Base-by-base conservation (phyloP, 2,113 vertebrate species). In the Narcine bancroftii region DNA sequence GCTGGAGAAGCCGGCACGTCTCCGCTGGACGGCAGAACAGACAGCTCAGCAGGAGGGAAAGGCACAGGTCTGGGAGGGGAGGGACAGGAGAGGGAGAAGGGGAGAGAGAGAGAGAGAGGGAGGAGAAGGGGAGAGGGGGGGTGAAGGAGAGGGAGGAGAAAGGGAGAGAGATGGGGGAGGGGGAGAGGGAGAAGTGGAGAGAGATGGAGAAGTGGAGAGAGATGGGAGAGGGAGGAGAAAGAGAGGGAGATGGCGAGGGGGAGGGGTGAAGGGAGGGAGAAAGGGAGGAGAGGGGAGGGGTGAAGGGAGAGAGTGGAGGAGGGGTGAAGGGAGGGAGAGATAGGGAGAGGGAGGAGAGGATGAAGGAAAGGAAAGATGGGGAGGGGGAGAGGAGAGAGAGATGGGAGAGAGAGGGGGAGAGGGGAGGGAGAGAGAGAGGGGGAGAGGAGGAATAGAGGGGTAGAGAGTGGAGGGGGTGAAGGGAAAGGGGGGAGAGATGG, bases 151-250 rank as follows among this genome's bases (percentile, higher is more conserved):
- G 1, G 96, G 45, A 92, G 95, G 91, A 95, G 7, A 1, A 96
- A 45, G 92, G 95, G 95, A 92, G 96, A 95, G 93, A 95, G 94
- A 0, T 95, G 94, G 1, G 93, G 94, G 92, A 95, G 96, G 95
- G 96, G 96, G 65, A 96, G 95, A 11, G 95, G 96, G 56, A 95
- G 94, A 93, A 66, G 87, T 29, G 93, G 92, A 92, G 89, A 17
- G 79, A 71, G 92, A 66, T 26, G 42, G 76, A 50, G 93, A 0
- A 9, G 39, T 21, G 56, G 72, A 92, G 81, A 24, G 69, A 42
- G 4, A 36, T 66, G 24, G 1, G 17, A 4, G 66, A 26, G 24
- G 19, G 24, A 26, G 66, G 15, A 21, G 66, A 21, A 24, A 3
- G 15, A 3, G 66, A 21, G 66, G 66, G 60, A 15, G 60, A 63